Evolutionary conservation across 2,113 vertebrate genomes (phyloP), one percentile per base, ranked within the genome.

Genomic region (Catharus minimus): DNA sequence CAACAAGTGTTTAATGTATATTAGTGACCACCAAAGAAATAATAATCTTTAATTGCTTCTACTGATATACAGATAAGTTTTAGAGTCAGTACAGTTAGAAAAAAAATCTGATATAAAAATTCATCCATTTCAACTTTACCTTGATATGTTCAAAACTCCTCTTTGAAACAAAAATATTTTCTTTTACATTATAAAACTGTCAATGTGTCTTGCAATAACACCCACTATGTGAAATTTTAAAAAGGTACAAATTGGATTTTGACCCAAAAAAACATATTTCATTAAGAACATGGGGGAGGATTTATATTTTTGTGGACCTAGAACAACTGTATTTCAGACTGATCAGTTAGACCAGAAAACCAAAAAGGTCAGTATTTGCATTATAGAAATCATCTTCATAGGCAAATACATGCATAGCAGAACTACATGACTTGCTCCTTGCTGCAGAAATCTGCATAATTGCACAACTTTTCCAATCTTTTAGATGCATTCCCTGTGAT

Each of bases 101-200:
- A 81, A 83, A 86, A 44, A 15, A 11, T 33, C 1, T 3, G 4
- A 6, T 22, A 28, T 22, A 83, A 21, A 0, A 57, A 49, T 30
- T 22, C 21, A 82, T 27, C 9, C 2, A 55, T 82, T 32, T 23
- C 3, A 62, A 32, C 3, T 71, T 62, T 24, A 72, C 23, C 4
- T 9, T 57, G 4, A 5, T 36, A 36, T 14, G 0, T 26, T 56
- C 3, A 61, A 46, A 65, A 47, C 0, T 23, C 4, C 1, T 43
- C 26, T 17, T 26, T 50, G 80, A 83, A 86, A 39, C 27, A n/a
- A 56, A 56, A 73, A 13, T 8, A 38, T n/a, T 50, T 84, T 5
- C 6, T 49, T 58, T 64, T 14, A 3, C 5, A 41, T 73, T 73
- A 10, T 72, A 22, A 55, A 72, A 39, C 13, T 65, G 3, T 23